Percentiles rank a stretch among this genome's conserved stretches.
Conservation (phyloP, 2,888 invertebrate species). For the Empis stercorea region DNA sequence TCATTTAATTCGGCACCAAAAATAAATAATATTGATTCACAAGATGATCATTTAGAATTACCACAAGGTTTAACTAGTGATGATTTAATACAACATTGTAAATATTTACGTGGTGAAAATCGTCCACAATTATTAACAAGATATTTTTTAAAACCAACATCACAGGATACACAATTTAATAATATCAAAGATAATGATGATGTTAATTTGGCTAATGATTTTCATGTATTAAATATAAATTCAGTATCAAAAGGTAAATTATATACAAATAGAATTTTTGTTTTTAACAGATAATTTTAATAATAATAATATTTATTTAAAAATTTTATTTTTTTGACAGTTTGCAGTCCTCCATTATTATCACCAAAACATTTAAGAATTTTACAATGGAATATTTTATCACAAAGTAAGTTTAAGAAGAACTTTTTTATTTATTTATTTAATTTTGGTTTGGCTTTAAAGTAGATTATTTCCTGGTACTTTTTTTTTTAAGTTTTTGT, state of each 20-base stretch:
- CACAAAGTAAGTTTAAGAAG: slow-evolving; percentile 44
- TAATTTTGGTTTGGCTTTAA: too few relatives aligned
- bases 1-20: slow-evolving; percentile 56
- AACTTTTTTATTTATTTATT: too few relatives aligned
- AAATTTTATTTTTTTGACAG: slow-evolving; percentile 23
- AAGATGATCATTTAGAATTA: slow-evolving; percentile 44
- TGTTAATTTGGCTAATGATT: slow-evolving; percentile 30
- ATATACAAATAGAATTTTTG: neutral
- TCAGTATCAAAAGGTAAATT: slow-evolving; percentile 37
- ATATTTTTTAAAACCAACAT: slow-evolving; percentile 27
- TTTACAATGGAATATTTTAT: slow-evolving; percentile 58
- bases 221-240: slow-evolving; percentile 36
- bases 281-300: too few relatives aligned
- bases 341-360: slow-evolving; percentile 38
- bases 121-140: slow-evolving; percentile 38
- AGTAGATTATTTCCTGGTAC: too few relatives aligned
- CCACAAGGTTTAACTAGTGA: slow-evolving; percentile 36
- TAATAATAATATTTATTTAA: neutral
- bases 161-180: slow-evolving; percentile 6
- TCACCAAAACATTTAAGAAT: slow-evolving; percentile 42
- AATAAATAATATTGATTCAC: slow-evolving; percentile 47
- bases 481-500: too few relatives aligned
- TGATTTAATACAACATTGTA: slow-evolving; percentile 43
- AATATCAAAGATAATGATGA: slow-evolving; percentile 19
- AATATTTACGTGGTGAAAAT: slow-evolving; percentile 35